These are phyloP conservation scores for Eleutherodactylus coqui DNA, from an alignment of 2,797 vertebrate genomes.

Conservation along the genomic window DNA sequence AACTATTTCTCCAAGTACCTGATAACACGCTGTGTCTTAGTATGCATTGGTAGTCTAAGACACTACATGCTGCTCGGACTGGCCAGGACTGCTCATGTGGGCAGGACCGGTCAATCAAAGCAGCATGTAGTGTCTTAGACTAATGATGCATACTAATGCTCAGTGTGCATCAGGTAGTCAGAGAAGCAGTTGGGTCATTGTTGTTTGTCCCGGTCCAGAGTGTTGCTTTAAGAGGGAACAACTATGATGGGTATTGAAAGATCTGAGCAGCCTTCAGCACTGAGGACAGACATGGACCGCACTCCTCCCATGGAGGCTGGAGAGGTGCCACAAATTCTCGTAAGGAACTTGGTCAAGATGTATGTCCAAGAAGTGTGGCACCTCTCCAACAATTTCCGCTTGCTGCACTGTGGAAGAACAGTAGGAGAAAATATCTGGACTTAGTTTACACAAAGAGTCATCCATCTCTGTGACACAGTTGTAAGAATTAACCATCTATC, in stretches of 20 bases:
- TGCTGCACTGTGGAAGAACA: background rate
- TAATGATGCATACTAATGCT: too few species aligned
- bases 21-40: too few species aligned
- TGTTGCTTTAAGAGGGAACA: background rate
- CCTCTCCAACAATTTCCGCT: conserved; percentile 8
- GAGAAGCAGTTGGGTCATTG: too few species aligned
- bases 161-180: too few species aligned
- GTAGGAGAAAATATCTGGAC: background rate
- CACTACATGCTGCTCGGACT: too few species aligned
- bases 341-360: conserved; percentile 27
- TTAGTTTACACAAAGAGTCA: background rate
- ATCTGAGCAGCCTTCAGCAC: background rate
- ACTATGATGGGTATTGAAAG: background rate
- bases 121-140: too few species aligned
- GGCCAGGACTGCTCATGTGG: too few species aligned
- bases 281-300: background rate
- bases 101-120: too few species aligned
- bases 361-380: conserved; percentile 33
- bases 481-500: conserved; percentile 13
- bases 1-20: too few species aligned
- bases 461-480: conserved; percentile 2
- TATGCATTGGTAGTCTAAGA: too few species aligned
- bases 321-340: background rate
- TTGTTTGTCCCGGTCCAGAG: too few species aligned
- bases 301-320: background rate